Percentiles rank a stretch among this genome's conserved stretches.
Evolutionary conservation across 1,140 invertebrate genomes (phyloP).

Genomic region (Globodera ellingtonae): DNA sequence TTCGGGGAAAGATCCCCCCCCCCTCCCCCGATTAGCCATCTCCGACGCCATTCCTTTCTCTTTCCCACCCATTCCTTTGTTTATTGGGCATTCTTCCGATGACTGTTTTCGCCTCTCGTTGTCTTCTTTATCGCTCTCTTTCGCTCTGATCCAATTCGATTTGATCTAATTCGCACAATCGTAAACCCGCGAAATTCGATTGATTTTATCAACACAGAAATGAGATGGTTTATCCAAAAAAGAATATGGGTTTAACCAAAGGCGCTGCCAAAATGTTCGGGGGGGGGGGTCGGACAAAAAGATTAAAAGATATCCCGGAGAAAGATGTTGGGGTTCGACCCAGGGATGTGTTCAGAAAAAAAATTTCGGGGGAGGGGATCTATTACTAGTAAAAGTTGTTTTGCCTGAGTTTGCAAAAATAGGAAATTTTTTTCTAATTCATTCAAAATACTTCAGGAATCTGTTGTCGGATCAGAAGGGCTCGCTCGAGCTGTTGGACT

Average conservation of each 20-base stretch:
- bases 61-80: conserved; percentile 4
- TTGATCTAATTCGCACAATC: conserved; percentile 13
- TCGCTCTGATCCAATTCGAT: conserved; percentile 21
- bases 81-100: not conserved
- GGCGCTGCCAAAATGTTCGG: no score
- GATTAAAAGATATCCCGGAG: not conserved
- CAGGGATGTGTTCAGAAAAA: no score
- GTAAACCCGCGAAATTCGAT: not conserved
- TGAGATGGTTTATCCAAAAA: not conserved
- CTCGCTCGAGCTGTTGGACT: conserved; percentile 55
- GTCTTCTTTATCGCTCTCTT: not conserved
- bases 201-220: not conserved
- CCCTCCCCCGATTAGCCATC: not conserved
- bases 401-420: not conserved
- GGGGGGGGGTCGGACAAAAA: no score
- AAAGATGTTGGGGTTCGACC: no score
- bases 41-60: conserved; percentile 13
- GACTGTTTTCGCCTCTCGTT: not conserved
- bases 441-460: conserved; percentile 38
- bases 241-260: not conserved
- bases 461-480: conserved; percentile 51
- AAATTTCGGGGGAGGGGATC: no score
- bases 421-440: not conserved
- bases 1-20: not conserved
- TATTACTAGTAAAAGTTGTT: no score